These are phyloP conservation scores for Yponomeuta malinellus DNA, from an alignment of 2,888 invertebrate species.

Conservation along the genomic window DNA sequence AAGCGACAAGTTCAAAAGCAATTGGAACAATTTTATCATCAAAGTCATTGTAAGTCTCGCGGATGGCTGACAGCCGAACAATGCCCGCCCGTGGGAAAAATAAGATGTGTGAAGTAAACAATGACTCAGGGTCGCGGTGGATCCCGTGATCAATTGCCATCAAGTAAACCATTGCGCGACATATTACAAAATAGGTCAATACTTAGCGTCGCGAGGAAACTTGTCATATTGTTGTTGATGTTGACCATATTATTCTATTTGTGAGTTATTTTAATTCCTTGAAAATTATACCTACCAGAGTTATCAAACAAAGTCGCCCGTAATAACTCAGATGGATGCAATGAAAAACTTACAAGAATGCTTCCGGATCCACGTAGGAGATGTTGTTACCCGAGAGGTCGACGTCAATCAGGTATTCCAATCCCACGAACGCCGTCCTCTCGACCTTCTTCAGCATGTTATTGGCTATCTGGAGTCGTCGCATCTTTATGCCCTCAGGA, in stretches of 20 bases:
- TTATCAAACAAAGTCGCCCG: no score
- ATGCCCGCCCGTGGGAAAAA: constrained; percentile 40
- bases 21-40: constrained; percentile 69
- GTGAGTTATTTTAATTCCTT: no score
- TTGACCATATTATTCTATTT: no score
- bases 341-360: constrained; percentile 75
- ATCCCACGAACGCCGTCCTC: constrained; percentile 77
- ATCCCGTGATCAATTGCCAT: constrained; percentile 6
- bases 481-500: constrained; percentile 80
- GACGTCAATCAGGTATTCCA: constrained; percentile 81
- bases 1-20: constrained; percentile 55
- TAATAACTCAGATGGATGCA: neutral
- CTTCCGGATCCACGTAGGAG: constrained; percentile 77
- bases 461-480: constrained; percentile 81
- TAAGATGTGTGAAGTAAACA: constrained; percentile 32
- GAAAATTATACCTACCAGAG: no score
- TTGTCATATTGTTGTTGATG: neutral
- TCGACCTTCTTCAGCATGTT: constrained; percentile 77
- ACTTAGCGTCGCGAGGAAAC: neutral
- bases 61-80: constrained; percentile 39
- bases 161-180: neutral
- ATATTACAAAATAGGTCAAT: neutral
- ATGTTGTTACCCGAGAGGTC: constrained; percentile 82
- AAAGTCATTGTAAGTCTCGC: constrained; percentile 39
- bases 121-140: constrained; percentile 23